A percentile compares a stretch with the other conserved stretches of the same genome.
phyloP scores from a whole-genome alignment of 2,888 invertebrate genomes.

The Carcina quercana region DNA sequence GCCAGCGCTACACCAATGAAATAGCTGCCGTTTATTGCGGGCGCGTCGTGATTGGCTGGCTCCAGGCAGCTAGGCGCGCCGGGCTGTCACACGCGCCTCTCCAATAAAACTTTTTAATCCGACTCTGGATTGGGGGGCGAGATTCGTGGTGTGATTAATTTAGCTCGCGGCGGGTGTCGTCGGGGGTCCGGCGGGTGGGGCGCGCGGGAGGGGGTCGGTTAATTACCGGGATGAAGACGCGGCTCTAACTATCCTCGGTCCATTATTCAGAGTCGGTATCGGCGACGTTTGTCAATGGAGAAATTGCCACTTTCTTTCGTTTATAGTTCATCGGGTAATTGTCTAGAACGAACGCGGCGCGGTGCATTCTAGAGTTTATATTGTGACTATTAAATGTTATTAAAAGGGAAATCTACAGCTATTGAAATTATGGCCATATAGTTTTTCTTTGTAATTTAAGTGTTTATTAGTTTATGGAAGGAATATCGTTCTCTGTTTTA shows the following conservation, averaged over 20 bases:
- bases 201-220: constrained; percentile 12
- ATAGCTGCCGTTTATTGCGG: constrained; percentile 24
- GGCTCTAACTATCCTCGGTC: constrained; percentile 60
- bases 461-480: too few species aligned
- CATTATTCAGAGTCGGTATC: constrained; percentile 70
- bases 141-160: constrained; percentile 74
- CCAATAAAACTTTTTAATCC: constrained; percentile 74
- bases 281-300: constrained; percentile 64
- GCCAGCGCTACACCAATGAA: constrained; percentile 38
- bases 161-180: constrained; percentile 41
- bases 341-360: constrained; percentile 23
- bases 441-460: too few species aligned
- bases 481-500: too few species aligned
- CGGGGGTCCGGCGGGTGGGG: constrained; percentile 15
- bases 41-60: constrained; percentile 38
- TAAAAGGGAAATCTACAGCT: constrained; percentile 22
- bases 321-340: constrained; percentile 61
- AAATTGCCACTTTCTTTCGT: constrained; percentile 63
- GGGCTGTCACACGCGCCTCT: constrained; percentile 56
- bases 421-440: too few species aligned
- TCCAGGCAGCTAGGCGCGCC: constrained; percentile 38
- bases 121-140: constrained; percentile 65
- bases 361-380: constrained; percentile 11
- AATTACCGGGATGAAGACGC: constrained; percentile 72
- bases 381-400: constrained; percentile 19